Evolutionary conservation across 2,888 invertebrate genomes (phyloP).

Genomic region (Tholera decimalis): DNA sequence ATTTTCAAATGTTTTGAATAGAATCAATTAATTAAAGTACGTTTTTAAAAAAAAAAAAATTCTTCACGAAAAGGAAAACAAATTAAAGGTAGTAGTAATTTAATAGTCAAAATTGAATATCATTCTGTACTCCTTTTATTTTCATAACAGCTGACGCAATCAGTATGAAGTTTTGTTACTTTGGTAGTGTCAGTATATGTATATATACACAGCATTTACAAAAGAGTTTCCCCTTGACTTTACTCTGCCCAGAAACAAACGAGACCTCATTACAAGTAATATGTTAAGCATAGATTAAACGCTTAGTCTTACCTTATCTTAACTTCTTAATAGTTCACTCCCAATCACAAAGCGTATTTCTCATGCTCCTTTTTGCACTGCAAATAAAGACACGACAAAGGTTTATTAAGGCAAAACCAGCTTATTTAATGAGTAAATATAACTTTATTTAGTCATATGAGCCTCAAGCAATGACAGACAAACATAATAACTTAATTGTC

Average conservation of each 20-base stretch:
- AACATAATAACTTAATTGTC: constrained; percentile 37
- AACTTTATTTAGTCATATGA: constrained; percentile 7
- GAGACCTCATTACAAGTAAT: background rate
- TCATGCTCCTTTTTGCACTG: constrained; percentile 7
- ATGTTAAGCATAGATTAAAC: constrained; percentile 19
- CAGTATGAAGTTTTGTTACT: too few relatives aligned
- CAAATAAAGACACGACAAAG: constrained; percentile 1
- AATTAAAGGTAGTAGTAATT: too few relatives aligned
- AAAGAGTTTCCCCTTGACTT: background rate
- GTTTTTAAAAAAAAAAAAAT: too few relatives aligned
- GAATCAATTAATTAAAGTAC: too few relatives aligned
- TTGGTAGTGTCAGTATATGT: too few relatives aligned
- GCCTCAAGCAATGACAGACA: constrained; percentile 36
- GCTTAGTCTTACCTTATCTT: constrained; percentile 17
- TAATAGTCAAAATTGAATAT: too few relatives aligned
- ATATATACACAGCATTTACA: background rate
- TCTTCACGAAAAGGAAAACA: too few relatives aligned
- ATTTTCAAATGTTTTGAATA: too few relatives aligned
- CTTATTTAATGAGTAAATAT: constrained; percentile 1
- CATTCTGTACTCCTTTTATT: too few relatives aligned
- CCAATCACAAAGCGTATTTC: constrained; percentile 19
- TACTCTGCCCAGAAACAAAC: constrained; percentile 1
- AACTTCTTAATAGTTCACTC: constrained; percentile 4
- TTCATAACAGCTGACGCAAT: too few relatives aligned
- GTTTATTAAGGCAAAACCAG: constrained; percentile 5